phyloP scores from a whole-genome alignment of 1,140 invertebrate species.

The Adoxophyes honmai region DNA sequence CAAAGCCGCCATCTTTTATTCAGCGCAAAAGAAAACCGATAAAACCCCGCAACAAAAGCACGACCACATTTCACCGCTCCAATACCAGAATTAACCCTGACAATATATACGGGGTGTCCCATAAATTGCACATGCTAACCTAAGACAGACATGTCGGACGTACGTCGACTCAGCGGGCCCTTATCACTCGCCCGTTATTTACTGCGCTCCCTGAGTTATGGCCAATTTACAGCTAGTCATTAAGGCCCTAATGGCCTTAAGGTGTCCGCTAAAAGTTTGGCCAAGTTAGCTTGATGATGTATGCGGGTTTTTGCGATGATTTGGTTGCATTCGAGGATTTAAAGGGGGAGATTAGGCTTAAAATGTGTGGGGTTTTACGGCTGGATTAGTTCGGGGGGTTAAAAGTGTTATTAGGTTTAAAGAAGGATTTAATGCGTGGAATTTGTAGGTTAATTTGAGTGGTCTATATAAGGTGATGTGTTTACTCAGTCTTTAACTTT shows the following conservation, averaged over 20 bases:
- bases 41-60: background rate
- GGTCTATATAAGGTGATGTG: no score
- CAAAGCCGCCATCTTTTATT: background rate
- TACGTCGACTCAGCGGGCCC: slow-evolving; percentile 38
- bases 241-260: slow-evolving; percentile 69
- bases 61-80: background rate
- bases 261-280: slow-evolving; percentile 50
- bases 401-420: no score
- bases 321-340: slow-evolving; percentile 12
- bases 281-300: slow-evolving; percentile 46
- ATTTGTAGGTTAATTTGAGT: no score
- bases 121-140: slow-evolving; percentile 30
- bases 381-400: no score
- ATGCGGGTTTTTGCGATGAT: slow-evolving; percentile 17
- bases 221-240: slow-evolving; percentile 63
- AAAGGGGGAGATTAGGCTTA: background rate
- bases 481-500: no score
- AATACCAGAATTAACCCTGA: slow-evolving; percentile 7
- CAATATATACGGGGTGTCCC: slow-evolving; percentile 15
- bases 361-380: no score
- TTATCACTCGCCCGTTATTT: slow-evolving; percentile 47
- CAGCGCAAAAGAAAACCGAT: background rate
- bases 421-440: no score
- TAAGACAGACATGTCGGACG: slow-evolving; percentile 41
- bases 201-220: slow-evolving; percentile 46